Evolutionary conservation across 1,140 invertebrate species (phyloP), one percentile per base, ranked within the genome.

Genomic region (Diabrotica undecimpunctata): DNA sequence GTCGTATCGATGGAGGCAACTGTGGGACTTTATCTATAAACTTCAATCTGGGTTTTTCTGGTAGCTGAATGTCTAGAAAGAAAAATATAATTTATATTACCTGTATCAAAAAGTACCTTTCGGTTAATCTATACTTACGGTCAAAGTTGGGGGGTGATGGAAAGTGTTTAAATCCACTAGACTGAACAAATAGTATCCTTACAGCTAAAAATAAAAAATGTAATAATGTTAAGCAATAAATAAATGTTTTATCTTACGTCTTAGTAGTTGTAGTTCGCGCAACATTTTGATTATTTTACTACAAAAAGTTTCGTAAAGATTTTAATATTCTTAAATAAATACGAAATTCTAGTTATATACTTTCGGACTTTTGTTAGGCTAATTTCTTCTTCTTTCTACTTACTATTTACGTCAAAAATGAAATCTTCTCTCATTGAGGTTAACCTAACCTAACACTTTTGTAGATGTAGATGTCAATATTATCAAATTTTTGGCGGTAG

Each of bases 1-100:
- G 83, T 73, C 85, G 86, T 5, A 90, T 71, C 54, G 81, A 83
- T 2, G 83, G 66, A 52, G 86, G 86, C 78, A 87, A 88, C 50
- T 80, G 80, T 10, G 94, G 94, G 5, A 89, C 85, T 80, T 88
- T 93, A 9, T 87, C 86, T 66, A 88, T 77, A 62, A 90, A 79
- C 63, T 78, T 82, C 0, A 95, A 78, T 77, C 87, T 92, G 37
- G 79, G 81, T 65, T 85, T 83, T 65, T 93, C 90, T 11, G 91
- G 90, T 65, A 88, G 83, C 75, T 89, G 86, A 72, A 93, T 83
- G 75, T 87, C 89, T 93, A 65, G n/a, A 69, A 75, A 65, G 70
- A 63, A 74, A 72, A 57, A 66, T 41, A 68, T 62, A 59, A 60
- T 25, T 25, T 25, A 25, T 25, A 4, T 7, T 38, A 39, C 8